Conservation (phyloP, 1,140 invertebrate genomes). For the Trichonephila clavipes region DNA sequence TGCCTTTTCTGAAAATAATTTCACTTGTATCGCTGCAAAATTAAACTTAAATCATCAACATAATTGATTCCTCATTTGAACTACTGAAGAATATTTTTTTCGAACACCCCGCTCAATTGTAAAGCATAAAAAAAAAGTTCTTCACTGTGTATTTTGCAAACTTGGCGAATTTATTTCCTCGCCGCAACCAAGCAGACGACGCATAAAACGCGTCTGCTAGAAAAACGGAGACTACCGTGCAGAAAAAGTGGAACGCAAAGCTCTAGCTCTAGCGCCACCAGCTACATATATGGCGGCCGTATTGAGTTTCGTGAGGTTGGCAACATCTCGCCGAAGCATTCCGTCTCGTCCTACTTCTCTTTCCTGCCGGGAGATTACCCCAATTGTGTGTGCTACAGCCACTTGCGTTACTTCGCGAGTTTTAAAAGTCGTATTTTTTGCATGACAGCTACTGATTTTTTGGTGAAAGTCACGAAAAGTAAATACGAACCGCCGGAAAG, state of each 20-base stretch:
- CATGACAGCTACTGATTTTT: not conserved
- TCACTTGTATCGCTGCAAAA: too few species aligned
- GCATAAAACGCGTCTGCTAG: not conserved
- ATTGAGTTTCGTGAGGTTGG: conserved; percentile 5
- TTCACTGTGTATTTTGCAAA: not conserved
- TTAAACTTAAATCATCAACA: too few species aligned
- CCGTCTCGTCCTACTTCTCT: not conserved
- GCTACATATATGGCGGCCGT: conserved; percentile 26
- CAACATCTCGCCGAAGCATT: not conserved
- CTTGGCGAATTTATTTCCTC: not conserved
- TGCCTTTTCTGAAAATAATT: too few species aligned
- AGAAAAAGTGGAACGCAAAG: conserved; percentile 2
- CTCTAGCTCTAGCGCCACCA: conserved; percentile 5
- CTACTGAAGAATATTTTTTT: too few species aligned
- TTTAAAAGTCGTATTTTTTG: not conserved
- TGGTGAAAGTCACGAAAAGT: not conserved
- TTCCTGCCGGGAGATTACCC: not conserved
- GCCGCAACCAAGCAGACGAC: not conserved
- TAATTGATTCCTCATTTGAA: too few species aligned
- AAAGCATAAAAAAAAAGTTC: too few species aligned
- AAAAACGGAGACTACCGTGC: not conserved
- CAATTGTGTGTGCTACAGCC: conserved; percentile 4
- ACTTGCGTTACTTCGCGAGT: not conserved
- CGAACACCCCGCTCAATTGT: too few species aligned
- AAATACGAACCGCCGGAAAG: not conserved